phyloP scores from a whole-genome alignment of 1,140 invertebrate species.

The Apis cerana region DNA sequence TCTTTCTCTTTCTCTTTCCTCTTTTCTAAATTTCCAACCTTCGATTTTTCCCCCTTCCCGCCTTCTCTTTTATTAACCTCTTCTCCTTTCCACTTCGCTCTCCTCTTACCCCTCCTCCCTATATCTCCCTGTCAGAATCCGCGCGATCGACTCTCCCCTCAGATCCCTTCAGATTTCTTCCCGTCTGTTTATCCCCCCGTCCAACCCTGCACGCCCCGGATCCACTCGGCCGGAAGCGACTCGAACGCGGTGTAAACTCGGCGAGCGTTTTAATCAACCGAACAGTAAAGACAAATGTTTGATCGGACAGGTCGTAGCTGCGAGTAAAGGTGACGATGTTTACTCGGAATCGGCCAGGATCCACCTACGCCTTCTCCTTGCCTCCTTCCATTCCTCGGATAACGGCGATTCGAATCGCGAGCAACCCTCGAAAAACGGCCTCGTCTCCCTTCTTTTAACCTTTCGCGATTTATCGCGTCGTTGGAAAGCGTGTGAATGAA shows the following conservation, averaged over 20 bases:
- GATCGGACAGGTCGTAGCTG: conserved; percentile 65
- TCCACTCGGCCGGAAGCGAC: not conserved
- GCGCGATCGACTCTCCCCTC: not conserved
- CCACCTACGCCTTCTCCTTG: not conserved
- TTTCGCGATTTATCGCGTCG: no score
- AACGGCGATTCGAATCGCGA: conserved; percentile 25
- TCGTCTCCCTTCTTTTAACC: not conserved
- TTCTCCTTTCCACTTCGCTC: not conserved
- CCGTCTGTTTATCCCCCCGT: conserved; percentile 1
- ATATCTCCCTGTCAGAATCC: not conserved
- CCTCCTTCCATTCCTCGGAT: conserved; percentile 34
- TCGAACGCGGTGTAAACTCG: conserved; percentile 64
- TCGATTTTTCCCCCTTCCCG: not conserved
- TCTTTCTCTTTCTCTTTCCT: not conserved
- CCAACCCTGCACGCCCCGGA: not conserved
- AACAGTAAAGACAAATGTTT: conserved; percentile 76
- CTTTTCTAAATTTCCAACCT: not conserved
- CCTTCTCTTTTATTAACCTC: no score
- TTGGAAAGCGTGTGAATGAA: no score
- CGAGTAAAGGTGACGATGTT: conserved; percentile 59
- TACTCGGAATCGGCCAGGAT: conserved; percentile 71
- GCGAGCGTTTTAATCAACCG: conserved; percentile 72
- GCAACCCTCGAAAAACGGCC: conserved; percentile 26
- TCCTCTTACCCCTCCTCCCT: no score
- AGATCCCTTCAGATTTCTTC: conserved; percentile 9